Percentiles rank a stretch among this genome's conserved stretches.
Conservation (phyloP, 2,888 invertebrate species). For the Chrysolina haemoptera region DNA sequence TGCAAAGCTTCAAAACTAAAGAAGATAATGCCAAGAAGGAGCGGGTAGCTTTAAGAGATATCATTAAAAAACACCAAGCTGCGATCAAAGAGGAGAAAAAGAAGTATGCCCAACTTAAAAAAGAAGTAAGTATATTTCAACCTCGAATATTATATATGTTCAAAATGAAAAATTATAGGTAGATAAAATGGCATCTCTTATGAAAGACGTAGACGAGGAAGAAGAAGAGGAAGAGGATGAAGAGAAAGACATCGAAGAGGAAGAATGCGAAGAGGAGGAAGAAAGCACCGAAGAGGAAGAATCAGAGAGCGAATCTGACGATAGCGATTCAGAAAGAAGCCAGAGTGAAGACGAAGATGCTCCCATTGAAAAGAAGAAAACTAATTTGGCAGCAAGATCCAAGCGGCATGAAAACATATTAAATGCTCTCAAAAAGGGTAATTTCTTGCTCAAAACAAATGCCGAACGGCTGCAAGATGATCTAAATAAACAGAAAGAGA, state of each 20-base stretch:
- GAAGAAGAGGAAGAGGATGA: constrained; percentile 76
- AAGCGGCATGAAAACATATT: constrained; percentile 86
- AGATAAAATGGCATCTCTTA: constrained; percentile 90
- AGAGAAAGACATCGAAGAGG: constrained; percentile 75
- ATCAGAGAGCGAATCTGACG: constrained; percentile 76
- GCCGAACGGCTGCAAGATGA: constrained; percentile 91
- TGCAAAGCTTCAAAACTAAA: constrained; percentile 75
- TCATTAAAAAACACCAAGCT: constrained; percentile 86
- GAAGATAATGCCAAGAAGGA: constrained; percentile 84
- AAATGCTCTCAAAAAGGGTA: constrained; percentile 88
- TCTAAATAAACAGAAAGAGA: constrained; percentile 85
- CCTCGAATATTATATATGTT: background rate
- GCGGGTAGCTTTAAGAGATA: constrained; percentile 82
- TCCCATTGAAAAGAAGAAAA: constrained; percentile 78
- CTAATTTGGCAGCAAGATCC: constrained; percentile 76
- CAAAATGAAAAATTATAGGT: constrained; percentile 71
- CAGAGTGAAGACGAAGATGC: constrained; percentile 75
- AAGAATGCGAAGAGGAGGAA: constrained; percentile 71
- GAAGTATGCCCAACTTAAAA: constrained; percentile 86
- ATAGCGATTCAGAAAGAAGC: constrained; percentile 78
- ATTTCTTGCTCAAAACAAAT: constrained; percentile 88
- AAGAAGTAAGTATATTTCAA: constrained; percentile 77
- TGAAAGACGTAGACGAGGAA: constrained; percentile 85
- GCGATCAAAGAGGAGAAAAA: constrained; percentile 85
- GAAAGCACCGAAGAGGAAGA: constrained; percentile 80